These are phyloP conservation scores for Armadillidium nasatum DNA, from an alignment of 1,140 invertebrate genomes.

Conservation along the genomic window DNA sequence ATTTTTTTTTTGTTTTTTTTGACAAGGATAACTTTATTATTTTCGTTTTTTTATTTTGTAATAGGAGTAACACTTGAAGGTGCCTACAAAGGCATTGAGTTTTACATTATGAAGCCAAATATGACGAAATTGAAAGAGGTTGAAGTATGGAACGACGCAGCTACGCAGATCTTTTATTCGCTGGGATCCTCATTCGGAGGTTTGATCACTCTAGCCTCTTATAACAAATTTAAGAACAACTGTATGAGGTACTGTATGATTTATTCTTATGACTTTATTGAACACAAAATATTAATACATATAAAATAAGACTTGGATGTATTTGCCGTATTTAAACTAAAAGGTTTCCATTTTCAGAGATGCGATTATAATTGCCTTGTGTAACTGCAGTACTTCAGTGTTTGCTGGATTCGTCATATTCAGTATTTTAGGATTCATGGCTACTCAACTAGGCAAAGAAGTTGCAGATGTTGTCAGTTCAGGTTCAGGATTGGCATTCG, in stretches of 20 bases:
- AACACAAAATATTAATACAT: too few relatives aligned
- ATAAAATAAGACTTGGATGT: too few relatives aligned
- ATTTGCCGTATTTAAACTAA: too few relatives aligned
- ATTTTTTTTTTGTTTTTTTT: too few relatives aligned
- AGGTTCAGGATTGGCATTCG: slow-evolving; percentile 50
- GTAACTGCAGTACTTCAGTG: slow-evolving; percentile 50
- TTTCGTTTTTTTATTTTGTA: background rate
- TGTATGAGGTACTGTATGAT: slow-evolving; percentile 52
- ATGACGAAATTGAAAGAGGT: slow-evolving; percentile 37
- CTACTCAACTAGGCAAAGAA: slow-evolving; percentile 64
- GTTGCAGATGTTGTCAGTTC: slow-evolving; percentile 67
- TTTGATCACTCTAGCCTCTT: slow-evolving; percentile 58
- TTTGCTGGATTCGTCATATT: slow-evolving; percentile 53
- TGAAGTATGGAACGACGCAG: slow-evolving; percentile 50
- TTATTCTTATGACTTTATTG: too few relatives aligned
- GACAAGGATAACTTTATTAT: background rate
- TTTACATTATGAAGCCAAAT: slow-evolving; percentile 41
- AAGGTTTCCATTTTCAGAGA: slow-evolving; percentile 46
- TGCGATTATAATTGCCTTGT: slow-evolving; percentile 48
- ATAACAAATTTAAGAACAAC: slow-evolving; percentile 60
- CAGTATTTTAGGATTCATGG: slow-evolving; percentile 64
- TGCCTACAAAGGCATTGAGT: slow-evolving; percentile 37
- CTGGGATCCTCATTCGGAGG: slow-evolving; percentile 57
- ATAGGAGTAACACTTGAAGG: slow-evolving; percentile 41
- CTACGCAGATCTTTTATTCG: slow-evolving; percentile 56